These are phyloP conservation scores for Garra rufa DNA, from an alignment of 2,113 vertebrate species.

Conservation along the genomic window DNA sequence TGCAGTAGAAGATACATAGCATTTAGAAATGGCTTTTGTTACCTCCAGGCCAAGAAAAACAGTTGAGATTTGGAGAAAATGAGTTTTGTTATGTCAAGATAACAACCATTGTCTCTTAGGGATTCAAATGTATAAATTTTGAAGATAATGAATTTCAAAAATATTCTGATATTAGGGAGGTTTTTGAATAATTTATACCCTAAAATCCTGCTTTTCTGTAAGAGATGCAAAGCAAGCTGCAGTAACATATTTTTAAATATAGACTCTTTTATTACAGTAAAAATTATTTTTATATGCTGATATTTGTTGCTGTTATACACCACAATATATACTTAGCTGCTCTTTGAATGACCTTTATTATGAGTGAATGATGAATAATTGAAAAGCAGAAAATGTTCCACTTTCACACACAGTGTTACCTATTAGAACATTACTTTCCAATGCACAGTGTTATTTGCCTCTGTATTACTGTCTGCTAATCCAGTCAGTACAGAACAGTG, in stretches of 20 bases:
- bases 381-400: not conserved
- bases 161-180: not conserved
- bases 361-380: not conserved
- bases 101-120: not conserved
- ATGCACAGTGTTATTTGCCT: not conserved
- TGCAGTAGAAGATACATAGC: not conserved
- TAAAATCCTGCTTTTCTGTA: not conserved
- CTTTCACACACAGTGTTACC: not conserved
- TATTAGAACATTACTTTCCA: not conserved
- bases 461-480: not conserved
- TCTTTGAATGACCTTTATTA: not conserved
- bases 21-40: not conserved
- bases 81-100: not conserved
- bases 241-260: not conserved
- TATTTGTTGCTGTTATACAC: not conserved
- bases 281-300: not conserved
- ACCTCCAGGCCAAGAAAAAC: not conserved
- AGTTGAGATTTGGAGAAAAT: not conserved
- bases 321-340: not conserved
- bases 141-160: not conserved
- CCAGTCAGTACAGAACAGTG: not conserved
- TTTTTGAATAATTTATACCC: not conserved
- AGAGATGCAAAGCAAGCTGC: not conserved
- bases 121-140: not conserved
- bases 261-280: not conserved